Conservation (phyloP, 2,888 invertebrate species). For the Volucella inflata region DNA sequence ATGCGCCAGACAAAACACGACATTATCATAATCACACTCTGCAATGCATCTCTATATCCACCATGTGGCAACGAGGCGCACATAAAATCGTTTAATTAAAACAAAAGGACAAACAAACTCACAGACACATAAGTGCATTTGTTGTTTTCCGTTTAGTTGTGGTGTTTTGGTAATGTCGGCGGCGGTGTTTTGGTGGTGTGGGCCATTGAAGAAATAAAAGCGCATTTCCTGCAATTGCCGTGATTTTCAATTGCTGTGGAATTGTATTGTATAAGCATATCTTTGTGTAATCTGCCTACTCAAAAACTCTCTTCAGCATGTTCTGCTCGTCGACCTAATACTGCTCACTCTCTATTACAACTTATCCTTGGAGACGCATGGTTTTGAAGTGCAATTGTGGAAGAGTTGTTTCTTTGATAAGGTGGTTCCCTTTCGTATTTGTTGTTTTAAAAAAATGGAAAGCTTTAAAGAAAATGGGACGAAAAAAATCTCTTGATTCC, state of each 20-base stretch:
- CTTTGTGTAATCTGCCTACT: neutral
- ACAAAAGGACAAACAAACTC: slow-evolving; percentile 51
- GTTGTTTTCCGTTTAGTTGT: neutral
- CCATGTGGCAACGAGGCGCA: neutral
- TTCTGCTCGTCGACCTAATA: neutral
- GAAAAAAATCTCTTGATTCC: slow-evolving; percentile 22
- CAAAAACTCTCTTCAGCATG: neutral
- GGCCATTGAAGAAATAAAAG: slow-evolving; percentile 27
- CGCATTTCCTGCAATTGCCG: slow-evolving; percentile 44
- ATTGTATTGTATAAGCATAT: slow-evolving; percentile 6
- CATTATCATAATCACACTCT: neutral
- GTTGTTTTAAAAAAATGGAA: neutral
- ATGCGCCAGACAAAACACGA: slow-evolving; percentile 26
- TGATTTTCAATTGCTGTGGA: slow-evolving; percentile 28
- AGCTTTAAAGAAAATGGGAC: neutral
- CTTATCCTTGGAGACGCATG: slow-evolving; percentile 2
- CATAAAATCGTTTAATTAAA: slow-evolving; percentile 59
- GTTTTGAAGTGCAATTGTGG: neutral
- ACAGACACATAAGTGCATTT: slow-evolving; percentile 16
- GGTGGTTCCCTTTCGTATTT: neutral
- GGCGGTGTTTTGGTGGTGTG: neutral
- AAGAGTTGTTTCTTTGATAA: neutral
- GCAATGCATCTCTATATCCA: neutral
- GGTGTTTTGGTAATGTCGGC: neutral
- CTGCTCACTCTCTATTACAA: neutral